Conservation (phyloP, 2,888 invertebrate species). For the Chymomyza fuscimana region DNA sequence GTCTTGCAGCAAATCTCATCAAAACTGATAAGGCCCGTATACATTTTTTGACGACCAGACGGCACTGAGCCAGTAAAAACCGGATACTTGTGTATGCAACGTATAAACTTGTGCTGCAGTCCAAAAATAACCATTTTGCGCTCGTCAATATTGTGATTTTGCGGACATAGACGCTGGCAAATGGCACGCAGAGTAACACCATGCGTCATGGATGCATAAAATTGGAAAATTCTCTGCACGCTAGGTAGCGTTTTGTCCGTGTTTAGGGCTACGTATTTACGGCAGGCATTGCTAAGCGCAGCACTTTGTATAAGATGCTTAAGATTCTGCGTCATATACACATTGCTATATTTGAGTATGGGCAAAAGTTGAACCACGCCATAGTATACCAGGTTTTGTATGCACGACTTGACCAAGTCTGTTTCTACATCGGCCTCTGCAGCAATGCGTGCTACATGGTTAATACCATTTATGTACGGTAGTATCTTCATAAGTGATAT, state of each 20-base stretch:
- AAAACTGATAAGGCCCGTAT: conserved; percentile 89
- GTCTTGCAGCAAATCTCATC: conserved; percentile 96
- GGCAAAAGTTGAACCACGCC: conserved; percentile 87
- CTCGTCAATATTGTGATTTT: conserved; percentile 80
- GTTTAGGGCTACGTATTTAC: conserved; percentile 80
- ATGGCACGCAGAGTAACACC: conserved; percentile 86
- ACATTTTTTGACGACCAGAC: conserved; percentile 83
- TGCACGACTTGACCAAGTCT: conserved; percentile 94
- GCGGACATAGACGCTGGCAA: conserved; percentile 85
- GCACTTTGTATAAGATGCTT: conserved; percentile 85
- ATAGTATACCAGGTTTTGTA: conserved; percentile 93
- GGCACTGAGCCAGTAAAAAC: conserved; percentile 80
- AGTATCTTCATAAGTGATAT: conserved; percentile 76
- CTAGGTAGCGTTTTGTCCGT: conserved; percentile 74
- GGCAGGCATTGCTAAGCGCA: conserved; percentile 86
- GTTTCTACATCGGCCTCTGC: conserved; percentile 95
- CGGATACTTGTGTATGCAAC: conserved; percentile 82
- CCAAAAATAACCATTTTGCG: conserved; percentile 83
- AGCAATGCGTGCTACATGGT: conserved; percentile 94
- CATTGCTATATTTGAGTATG: conserved; percentile 91
- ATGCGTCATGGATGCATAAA: conserved; percentile 86
- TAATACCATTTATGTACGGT: conserved; percentile 94
- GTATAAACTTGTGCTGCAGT: conserved; percentile 82
- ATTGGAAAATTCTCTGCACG: conserved; percentile 78
- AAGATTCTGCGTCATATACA: conserved; percentile 89